phyloP scores from a whole-genome alignment of 2,888 invertebrate genomes.

The Plusia festucae region DNA sequence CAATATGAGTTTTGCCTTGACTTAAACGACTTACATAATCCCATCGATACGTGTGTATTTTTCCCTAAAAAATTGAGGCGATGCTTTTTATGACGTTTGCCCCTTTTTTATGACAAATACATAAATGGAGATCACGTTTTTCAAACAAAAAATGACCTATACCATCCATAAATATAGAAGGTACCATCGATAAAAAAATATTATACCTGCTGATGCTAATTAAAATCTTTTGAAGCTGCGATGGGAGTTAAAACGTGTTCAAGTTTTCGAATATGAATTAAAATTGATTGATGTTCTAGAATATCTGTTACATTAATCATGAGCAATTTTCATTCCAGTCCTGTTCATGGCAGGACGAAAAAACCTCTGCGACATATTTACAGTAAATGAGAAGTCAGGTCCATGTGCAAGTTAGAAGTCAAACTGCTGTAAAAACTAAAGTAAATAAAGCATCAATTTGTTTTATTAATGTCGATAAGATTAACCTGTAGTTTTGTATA shows the following conservation, averaged over 20 bases:
- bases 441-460: background rate
- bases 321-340: conserved; percentile 4
- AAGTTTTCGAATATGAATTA: conserved; percentile 16
- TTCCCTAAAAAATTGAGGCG: conserved; percentile 45
- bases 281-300: background rate
- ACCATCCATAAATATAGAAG: conserved; percentile 42
- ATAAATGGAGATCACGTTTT: conserved; percentile 51
- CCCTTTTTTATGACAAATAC: conserved; percentile 45
- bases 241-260: conserved; percentile 28
- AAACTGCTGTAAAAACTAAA: background rate
- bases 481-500: no score
- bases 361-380: background rate
- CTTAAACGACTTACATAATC: conserved; percentile 58
- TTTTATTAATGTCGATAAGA: no score
- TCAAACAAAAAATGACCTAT: conserved; percentile 55
- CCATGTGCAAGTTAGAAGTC: background rate
- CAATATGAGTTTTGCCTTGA: conserved; percentile 62
- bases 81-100: conserved; percentile 39
- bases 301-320: conserved; percentile 3
- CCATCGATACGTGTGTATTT: conserved; percentile 51
- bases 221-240: conserved; percentile 45
- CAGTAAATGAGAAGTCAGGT: background rate
- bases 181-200: conserved; percentile 42
- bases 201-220: conserved; percentile 50
- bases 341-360: background rate